A percentile compares a stretch with the other conserved stretches of the same genome.
These are phyloP conservation scores for Xiphydria camelus DNA, from an alignment of 2,888 invertebrate species.

Conservation along the genomic window DNA sequence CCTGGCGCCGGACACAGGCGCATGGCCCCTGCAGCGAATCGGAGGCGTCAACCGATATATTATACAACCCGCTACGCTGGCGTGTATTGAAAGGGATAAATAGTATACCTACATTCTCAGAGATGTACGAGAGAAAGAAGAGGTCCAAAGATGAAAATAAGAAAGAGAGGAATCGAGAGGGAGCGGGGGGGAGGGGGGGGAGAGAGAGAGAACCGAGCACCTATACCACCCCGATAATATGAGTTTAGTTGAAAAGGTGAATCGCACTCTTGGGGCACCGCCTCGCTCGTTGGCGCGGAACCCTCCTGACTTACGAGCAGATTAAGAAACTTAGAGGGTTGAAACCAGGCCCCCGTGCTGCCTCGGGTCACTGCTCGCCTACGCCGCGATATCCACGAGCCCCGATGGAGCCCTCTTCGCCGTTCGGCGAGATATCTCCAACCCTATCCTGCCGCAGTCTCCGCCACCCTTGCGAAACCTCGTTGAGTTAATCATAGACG, in stretches of 20 bases:
- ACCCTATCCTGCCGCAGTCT: background rate
- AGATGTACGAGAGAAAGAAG: constrained; percentile 1
- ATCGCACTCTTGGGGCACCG: constrained; percentile 43
- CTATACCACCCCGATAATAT: constrained; percentile 24
- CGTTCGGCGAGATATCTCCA: background rate
- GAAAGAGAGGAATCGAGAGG: constrained; percentile 1
- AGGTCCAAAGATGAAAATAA: background rate
- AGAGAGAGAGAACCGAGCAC: background rate
- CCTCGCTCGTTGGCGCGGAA: constrained; percentile 41
- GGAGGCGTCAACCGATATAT: no score
- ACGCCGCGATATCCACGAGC: constrained; percentile 31
- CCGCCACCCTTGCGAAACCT: background rate
- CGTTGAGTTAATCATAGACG: no score
- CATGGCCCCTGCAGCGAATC: no score
- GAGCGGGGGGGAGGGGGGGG: no score
- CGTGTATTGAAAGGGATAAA: no score
- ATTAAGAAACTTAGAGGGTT: constrained; percentile 36
- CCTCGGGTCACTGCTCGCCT: constrained; percentile 37
- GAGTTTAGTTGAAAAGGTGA: constrained; percentile 43
- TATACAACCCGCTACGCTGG: no score
- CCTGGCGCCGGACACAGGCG: no score
- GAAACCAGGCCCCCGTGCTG: constrained; percentile 13
- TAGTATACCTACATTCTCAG: no score
- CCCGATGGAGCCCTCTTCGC: background rate
- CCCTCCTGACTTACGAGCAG: constrained; percentile 45